A percentile compares a stretch with the other conserved stretches of the same genome.
These are phyloP conservation scores for Channa maculata DNA, from an alignment of 2,113 vertebrate species.

Conservation along the genomic window DNA sequence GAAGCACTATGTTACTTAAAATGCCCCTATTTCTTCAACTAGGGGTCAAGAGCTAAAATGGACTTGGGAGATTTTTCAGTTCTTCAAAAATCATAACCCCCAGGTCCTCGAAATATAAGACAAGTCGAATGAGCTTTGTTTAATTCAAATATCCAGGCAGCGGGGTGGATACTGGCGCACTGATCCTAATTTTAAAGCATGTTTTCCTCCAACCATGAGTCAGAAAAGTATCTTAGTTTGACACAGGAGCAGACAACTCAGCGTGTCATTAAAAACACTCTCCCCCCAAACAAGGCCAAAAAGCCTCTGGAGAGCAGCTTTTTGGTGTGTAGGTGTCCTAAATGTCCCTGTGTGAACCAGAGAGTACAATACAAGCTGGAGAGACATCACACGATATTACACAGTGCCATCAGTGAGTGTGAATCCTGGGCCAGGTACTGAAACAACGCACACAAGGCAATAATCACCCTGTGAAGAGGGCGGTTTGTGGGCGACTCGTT, in stretches of 20 bases:
- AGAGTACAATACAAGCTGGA: constrained; percentile 31
- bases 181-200: background rate
- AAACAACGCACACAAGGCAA: constrained; percentile 24
- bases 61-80: background rate
- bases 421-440: constrained; percentile 19
- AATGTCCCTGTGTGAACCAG: constrained; percentile 42
- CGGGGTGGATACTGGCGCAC: background rate
- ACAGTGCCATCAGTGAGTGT: constrained; percentile 24
- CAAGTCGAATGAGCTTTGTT: no score
- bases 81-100: background rate
- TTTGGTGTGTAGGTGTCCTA: constrained; percentile 31
- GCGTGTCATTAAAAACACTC: constrained; percentile 25
- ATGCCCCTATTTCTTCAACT: background rate
- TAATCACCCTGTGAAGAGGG: constrained; percentile 23
- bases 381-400: constrained; percentile 17
- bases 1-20: constrained; percentile 4
- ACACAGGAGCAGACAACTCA: background rate
- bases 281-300: constrained; percentile 45
- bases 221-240: constrained; percentile 7
- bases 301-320: constrained; percentile 36
- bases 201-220: background rate
- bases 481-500: constrained; percentile 23
- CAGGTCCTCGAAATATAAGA: no score
- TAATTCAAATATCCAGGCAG: background rate
- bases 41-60: background rate